These are phyloP conservation scores for Zenarchopterus dispar DNA, from an alignment of 2,797 vertebrate genomes.

Conservation along the genomic window DNA sequence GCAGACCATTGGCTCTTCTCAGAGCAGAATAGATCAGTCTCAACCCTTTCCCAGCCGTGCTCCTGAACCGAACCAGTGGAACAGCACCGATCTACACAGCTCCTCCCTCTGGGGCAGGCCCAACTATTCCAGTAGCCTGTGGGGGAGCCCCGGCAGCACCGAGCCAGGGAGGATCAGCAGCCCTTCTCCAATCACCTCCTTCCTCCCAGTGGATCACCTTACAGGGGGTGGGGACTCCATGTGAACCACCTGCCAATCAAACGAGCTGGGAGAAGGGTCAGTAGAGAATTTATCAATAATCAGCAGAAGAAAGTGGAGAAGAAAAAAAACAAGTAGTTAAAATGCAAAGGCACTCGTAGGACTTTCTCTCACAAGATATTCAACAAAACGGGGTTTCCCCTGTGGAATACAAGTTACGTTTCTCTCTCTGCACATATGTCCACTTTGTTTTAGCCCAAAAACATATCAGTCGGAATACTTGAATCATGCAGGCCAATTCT, in stretches of 20 bases:
- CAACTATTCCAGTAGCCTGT: constrained; percentile 97
- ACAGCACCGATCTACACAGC: constrained; percentile 93
- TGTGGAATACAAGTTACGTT: constrained; percentile 95
- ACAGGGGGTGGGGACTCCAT: constrained; percentile 94
- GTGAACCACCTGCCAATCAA: constrained; percentile 79
- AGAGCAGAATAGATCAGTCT: constrained; percentile 93
- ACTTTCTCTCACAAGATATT: constrained; percentile 88
- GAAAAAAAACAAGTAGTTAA: constrained; percentile 66
- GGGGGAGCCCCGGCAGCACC: constrained; percentile 89
- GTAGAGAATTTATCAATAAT: constrained; percentile 76
- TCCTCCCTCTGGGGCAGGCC: constrained; percentile 96
- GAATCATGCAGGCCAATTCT: constrained; percentile 99
- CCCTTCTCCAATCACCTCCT: constrained; percentile 94
- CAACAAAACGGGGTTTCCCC: constrained; percentile 86
- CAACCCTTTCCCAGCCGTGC: constrained; percentile 91
- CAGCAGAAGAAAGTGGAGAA: constrained; percentile 74
- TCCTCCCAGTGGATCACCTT: constrained; percentile 98
- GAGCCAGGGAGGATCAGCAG: constrained; percentile 90
- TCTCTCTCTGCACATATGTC: constrained; percentile 97
- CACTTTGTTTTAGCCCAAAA: constrained; percentile 99
- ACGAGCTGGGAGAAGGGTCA: constrained; percentile 64
- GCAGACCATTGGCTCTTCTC: constrained; percentile 93
- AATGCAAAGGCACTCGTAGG: constrained; percentile 90
- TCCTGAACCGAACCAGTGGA: constrained; percentile 95
- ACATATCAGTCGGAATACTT: constrained; percentile 99